Evolutionary conservation across 1,140 invertebrate genomes (phyloP).

Genomic region (Drosophila fuyamai): DNA sequence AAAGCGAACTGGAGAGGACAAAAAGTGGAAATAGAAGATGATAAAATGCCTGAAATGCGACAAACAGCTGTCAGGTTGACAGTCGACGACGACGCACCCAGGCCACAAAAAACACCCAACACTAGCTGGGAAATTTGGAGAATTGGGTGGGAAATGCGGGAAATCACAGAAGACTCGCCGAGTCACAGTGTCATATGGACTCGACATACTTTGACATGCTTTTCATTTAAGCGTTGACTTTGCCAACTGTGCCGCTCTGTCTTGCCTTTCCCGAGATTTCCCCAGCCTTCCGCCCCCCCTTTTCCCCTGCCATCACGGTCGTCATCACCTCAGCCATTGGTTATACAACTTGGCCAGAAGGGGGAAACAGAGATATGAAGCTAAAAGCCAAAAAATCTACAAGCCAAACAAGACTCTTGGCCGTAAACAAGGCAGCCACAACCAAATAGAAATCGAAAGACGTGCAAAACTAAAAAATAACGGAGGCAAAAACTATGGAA

Average conservation of each 20-base stretch:
- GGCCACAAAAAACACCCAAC: constrained; percentile 42
- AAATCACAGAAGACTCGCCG: constrained; percentile 32
- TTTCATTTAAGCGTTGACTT: constrained; percentile 69
- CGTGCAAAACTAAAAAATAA: constrained; percentile 28
- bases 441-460: constrained; percentile 57
- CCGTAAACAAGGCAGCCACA: constrained; percentile 60
- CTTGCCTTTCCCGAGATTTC: background rate
- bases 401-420: constrained; percentile 25
- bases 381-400: constrained; percentile 60
- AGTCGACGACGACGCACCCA: constrained; percentile 56
- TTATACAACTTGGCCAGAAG: constrained; percentile 50
- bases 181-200: constrained; percentile 68
- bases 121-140: constrained; percentile 3
- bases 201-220: constrained; percentile 68
- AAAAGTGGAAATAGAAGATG: constrained; percentile 55
- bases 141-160: constrained; percentile 3
- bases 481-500: constrained; percentile 9
- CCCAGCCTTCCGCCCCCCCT: background rate
- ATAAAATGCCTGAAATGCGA: constrained; percentile 76
- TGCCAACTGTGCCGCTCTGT: constrained; percentile 51
- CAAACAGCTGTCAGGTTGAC: constrained; percentile 78
- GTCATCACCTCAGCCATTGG: constrained; percentile 21
- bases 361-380: constrained; percentile 46
- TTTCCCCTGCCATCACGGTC: constrained; percentile 13
- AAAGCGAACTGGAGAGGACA: background rate